Percentiles rank a stretch among this genome's conserved stretches.
phyloP scores from a whole-genome alignment of 2,888 invertebrate species.

The Smittia aterrima region DNA sequence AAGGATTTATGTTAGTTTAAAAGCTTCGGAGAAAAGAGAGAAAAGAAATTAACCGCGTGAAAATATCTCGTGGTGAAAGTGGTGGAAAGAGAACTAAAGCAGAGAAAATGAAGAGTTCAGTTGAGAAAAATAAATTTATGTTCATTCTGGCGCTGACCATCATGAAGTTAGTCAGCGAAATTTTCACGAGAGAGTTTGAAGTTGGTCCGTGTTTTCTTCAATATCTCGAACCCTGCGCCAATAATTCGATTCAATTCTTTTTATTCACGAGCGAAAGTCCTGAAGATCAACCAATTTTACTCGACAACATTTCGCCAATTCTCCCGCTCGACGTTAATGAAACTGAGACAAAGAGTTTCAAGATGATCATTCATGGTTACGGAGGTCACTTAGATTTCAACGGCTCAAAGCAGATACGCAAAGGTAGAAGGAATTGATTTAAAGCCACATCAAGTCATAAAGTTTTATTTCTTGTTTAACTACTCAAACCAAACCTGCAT shows the following conservation, averaged over 20 bases:
- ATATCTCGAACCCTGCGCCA: slow-evolving; percentile 45
- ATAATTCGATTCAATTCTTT: slow-evolving; percentile 46
- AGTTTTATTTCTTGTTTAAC: background rate
- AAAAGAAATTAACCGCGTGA: background rate
- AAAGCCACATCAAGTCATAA: background rate
- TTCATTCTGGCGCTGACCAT: background rate
- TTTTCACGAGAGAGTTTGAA: slow-evolving; percentile 25
- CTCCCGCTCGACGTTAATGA: slow-evolving; percentile 44
- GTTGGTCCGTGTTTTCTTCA: slow-evolving; percentile 46
- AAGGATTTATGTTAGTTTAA: background rate
- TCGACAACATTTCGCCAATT: slow-evolving; percentile 43
- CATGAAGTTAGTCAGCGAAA: background rate
- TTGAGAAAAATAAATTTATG: background rate
- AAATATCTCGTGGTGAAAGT: background rate
- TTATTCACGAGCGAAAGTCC: slow-evolving; percentile 45
- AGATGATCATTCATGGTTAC: slow-evolving; percentile 52
- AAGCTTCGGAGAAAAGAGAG: slow-evolving; percentile 8
- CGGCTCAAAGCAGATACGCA: slow-evolving; percentile 47
- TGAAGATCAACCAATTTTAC: slow-evolving; percentile 43
- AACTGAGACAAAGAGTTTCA: slow-evolving; percentile 44
- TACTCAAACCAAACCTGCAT: slow-evolving; percentile 17
- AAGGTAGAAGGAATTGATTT: slow-evolving; percentile 42
- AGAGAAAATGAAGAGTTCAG: background rate
- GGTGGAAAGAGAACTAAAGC: slow-evolving; percentile 21
- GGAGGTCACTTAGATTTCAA: slow-evolving; percentile 51